Evolutionary conservation across 2,797 vertebrate genomes (phyloP).

Genomic region (Hoplostethus atlanticus): DNA sequence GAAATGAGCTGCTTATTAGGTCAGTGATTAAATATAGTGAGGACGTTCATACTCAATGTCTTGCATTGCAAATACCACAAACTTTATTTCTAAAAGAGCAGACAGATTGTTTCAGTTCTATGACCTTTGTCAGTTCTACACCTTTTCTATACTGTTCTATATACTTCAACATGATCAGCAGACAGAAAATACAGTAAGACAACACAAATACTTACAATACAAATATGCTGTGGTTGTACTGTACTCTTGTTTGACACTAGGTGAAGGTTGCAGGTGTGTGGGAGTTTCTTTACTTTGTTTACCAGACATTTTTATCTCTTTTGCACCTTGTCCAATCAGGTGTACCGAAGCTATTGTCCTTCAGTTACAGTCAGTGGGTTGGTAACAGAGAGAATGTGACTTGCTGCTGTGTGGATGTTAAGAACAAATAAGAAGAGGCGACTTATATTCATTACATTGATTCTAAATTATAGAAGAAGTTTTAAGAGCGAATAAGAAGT

Average conservation of each 20-base stretch:
- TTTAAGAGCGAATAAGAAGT: background rate
- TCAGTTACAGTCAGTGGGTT: background rate
- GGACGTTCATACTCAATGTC: background rate
- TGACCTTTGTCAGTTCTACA: background rate
- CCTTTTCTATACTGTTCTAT: background rate
- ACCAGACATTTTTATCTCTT: background rate
- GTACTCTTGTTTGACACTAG: background rate
- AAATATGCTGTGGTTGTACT: background rate
- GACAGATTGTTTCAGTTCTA: background rate
- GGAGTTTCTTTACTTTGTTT: background rate
- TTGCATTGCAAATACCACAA: background rate
- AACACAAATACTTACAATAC: background rate
- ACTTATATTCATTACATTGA: background rate
- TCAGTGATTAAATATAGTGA: background rate
- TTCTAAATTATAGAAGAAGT: background rate
- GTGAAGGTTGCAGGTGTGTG: background rate
- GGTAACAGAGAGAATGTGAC: no score
- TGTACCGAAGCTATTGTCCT: background rate
- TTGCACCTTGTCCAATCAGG: background rate
- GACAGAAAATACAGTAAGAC: background rate
- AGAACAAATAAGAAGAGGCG: background rate
- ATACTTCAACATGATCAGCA: background rate
- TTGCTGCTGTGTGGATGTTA: background rate
- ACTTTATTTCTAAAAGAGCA: background rate
- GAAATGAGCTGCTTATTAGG: background rate